These are phyloP conservation scores for Oreochromis mossambicus DNA, from an alignment of 2,797 vertebrate genomes.

Conservation along the genomic window DNA sequence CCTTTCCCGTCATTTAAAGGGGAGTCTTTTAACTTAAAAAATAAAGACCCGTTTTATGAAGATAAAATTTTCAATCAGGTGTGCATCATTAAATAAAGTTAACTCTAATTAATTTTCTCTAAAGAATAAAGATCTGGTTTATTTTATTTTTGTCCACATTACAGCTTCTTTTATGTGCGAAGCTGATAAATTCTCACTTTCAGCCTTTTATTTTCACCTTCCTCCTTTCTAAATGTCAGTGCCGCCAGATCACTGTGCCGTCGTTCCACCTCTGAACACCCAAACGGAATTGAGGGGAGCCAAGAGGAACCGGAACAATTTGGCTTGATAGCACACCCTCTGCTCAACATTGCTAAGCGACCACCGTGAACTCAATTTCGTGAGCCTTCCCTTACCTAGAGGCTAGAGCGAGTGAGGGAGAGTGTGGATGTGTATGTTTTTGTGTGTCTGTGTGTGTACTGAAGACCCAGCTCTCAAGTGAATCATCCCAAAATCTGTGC, in stretches of 20 bases:
- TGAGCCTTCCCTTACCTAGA: constrained; percentile 71
- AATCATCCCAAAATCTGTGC: constrained; percentile 64
- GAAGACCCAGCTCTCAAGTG: constrained; percentile 44
- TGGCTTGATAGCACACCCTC: constrained; percentile 75
- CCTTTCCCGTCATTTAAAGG: not conserved
- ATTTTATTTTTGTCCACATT: constrained; percentile 5
- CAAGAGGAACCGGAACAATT: constrained; percentile 78
- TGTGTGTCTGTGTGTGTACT: not conserved
- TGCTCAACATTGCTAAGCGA: constrained; percentile 75
- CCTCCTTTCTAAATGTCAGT: constrained; percentile 69
- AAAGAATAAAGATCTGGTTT: not conserved
- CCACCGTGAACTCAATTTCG: constrained; percentile 76
- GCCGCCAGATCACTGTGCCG: constrained; percentile 58
- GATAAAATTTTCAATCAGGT: not conserved
- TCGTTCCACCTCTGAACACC: constrained; percentile 71
- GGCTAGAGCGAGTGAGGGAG: constrained; percentile 40
- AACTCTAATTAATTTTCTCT: not conserved
- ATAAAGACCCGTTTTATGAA: not conserved
- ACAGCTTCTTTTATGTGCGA: constrained; percentile 33
- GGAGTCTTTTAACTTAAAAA: not conserved
- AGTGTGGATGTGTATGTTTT: not conserved
- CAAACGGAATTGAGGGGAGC: constrained; percentile 75
- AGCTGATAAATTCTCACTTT: constrained; percentile 58
- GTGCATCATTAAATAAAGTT: not conserved
- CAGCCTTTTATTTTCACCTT: constrained; percentile 52